Percentiles rank a stretch among this genome's conserved stretches.
Evolutionary conservation across 1,140 invertebrate species (phyloP).

Genomic region (Drosophila ogumai): DNA sequence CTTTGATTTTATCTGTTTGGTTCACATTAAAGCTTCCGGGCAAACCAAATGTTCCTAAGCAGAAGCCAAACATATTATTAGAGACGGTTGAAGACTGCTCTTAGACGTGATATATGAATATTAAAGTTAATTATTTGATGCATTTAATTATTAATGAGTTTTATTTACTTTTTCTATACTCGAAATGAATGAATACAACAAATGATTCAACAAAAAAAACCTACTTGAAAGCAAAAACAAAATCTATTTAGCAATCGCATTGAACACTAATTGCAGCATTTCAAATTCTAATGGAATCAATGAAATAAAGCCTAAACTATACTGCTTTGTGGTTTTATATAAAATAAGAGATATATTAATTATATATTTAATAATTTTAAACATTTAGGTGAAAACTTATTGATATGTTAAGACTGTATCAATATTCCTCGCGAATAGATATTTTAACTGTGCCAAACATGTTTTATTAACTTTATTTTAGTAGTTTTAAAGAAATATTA

Average conservation of each 20-base stretch:
- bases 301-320: not conserved
- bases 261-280: not conserved
- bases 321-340: not conserved
- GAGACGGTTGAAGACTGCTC: not conserved
- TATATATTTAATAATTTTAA: too few relatives aligned
- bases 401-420: too few relatives aligned
- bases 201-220: conserved; percentile 1
- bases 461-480: too few relatives aligned
- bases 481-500: too few relatives aligned
- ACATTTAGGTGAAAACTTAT: too few relatives aligned
- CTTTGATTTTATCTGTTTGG: not conserved
- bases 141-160: not conserved
- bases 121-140: not conserved
- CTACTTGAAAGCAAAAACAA: conserved; percentile 1
- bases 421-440: too few relatives aligned
- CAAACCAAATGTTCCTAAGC: not conserved
- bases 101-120: too few relatives aligned
- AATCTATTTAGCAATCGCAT: not conserved
- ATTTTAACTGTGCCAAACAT: too few relatives aligned
- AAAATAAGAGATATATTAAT: not conserved
- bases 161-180: not conserved
- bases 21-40: not conserved
- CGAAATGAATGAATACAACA: not conserved
- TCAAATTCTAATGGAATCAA: not conserved
- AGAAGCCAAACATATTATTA: not conserved